Conservation (phyloP, 1,140 invertebrate genomes). For the Marisa cornuarietis region DNA sequence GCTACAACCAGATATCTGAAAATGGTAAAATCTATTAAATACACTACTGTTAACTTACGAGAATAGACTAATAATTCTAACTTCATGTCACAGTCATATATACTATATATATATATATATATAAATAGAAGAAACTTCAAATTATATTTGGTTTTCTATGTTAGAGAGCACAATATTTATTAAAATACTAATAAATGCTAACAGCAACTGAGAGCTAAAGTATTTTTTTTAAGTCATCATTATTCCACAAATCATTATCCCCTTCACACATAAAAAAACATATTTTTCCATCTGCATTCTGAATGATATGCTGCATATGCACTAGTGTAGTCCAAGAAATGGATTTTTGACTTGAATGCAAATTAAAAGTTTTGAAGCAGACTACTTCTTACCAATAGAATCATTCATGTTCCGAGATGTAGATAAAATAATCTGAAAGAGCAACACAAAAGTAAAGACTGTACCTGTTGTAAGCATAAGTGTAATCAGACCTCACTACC, state of each 20-base stretch:
- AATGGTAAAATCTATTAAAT: neutral
- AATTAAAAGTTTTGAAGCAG: neutral
- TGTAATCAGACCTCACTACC: too few species aligned
- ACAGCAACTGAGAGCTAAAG: too few species aligned
- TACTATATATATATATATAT: too few species aligned
- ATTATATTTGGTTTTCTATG: too few species aligned
- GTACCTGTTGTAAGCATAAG: too few species aligned
- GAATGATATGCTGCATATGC: neutral
- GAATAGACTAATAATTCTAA: neutral
- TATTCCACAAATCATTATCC: neutral
- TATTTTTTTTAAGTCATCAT: too few species aligned
- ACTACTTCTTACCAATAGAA: constrained; percentile 18
- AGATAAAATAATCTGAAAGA: constrained; percentile 25
- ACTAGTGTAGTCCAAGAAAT: neutral
- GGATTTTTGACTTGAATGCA: neutral
- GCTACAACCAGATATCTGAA: neutral
- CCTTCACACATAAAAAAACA: neutral
- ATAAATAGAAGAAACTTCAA: too few species aligned
- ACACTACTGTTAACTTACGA: neutral
- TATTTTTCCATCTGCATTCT: neutral
- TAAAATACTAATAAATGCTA: too few species aligned
- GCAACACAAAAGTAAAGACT: too few species aligned
- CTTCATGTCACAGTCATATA: too few species aligned
- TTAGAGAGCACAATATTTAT: too few species aligned
- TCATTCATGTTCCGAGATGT: constrained; percentile 11